Conservation (phyloP, 2,113 vertebrate species). For the Nannospalax galili region DNA sequence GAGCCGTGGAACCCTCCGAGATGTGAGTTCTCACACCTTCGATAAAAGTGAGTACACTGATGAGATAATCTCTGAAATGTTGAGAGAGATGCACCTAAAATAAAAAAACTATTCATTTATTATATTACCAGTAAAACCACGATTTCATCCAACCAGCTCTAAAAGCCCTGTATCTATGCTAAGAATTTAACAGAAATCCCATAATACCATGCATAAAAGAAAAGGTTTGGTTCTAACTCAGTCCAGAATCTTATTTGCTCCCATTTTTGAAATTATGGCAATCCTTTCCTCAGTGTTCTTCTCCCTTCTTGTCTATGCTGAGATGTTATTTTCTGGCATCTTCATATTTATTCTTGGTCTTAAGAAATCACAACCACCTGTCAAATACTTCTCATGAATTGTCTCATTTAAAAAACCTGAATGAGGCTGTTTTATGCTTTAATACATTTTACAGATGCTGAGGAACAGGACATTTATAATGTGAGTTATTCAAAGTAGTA, state of each 20-base stretch:
- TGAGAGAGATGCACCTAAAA: background rate
- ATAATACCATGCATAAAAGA: background rate
- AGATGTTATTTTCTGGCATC: too few species aligned
- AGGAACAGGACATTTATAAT: too few species aligned
- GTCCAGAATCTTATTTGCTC: background rate
- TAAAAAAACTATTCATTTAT: background rate
- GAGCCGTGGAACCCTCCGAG: background rate
- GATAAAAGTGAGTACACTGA: background rate
- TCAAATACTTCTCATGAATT: too few species aligned
- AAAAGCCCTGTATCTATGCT: background rate
- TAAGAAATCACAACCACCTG: too few species aligned
- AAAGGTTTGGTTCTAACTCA: background rate
- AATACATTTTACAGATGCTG: too few species aligned
- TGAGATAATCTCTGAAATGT: background rate
- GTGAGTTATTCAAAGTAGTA: too few species aligned
- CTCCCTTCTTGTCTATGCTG: too few species aligned
- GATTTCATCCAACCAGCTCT: background rate
- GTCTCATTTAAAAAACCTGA: too few species aligned
- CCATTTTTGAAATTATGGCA: background rate
- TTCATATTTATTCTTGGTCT: too few species aligned
- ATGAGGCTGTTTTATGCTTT: too few species aligned
- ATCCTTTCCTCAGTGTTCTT: too few species aligned
- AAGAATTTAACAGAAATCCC: conserved; percentile 9
- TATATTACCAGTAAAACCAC: background rate
- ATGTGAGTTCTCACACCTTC: background rate